Evolutionary conservation across 1,140 invertebrate species (phyloP).

Genomic region (Drosophila bipectinata): DNA sequence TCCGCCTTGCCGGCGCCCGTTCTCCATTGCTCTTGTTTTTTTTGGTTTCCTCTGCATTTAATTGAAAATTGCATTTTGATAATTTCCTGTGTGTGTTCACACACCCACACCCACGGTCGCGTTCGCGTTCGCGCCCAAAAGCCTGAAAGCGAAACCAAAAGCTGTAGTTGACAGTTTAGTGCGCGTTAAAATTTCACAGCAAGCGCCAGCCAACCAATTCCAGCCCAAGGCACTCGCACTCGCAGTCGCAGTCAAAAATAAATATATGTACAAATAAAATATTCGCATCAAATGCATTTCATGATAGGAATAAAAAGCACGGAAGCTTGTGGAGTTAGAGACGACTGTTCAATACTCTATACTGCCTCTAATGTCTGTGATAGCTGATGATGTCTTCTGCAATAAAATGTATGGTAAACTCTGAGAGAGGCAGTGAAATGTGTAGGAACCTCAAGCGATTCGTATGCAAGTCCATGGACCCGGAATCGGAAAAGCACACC

Average conservation of each 20-base stretch:
- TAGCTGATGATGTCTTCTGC: too few species aligned
- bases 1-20: conserved; percentile 7
- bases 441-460: too few species aligned
- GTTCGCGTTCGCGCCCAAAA: conserved; percentile 12
- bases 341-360: background rate
- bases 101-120: background rate
- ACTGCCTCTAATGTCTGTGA: too few species aligned
- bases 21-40: background rate
- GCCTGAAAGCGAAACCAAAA: conserved; percentile 57
- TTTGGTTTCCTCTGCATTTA: conserved; percentile 20
- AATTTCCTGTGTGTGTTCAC: conserved; percentile 45
- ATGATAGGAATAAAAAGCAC: conserved; percentile 13
- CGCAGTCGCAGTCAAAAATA: conserved; percentile 45
- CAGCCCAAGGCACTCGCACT: conserved; percentile 7
- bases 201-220: conserved; percentile 15
- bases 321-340: background rate
- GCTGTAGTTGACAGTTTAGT: conserved; percentile 70
- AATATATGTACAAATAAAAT: conserved; percentile 57
- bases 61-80: conserved; percentile 68
- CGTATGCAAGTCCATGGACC: background rate
- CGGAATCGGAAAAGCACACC: background rate
- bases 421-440: too few species aligned
- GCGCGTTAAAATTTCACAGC: conserved; percentile 37
- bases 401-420: too few species aligned
- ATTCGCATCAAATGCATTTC: conserved; percentile 51